Evolutionary conservation across 1,140 invertebrate genomes (phyloP).

Genomic region (Lordiphosa collinella): DNA sequence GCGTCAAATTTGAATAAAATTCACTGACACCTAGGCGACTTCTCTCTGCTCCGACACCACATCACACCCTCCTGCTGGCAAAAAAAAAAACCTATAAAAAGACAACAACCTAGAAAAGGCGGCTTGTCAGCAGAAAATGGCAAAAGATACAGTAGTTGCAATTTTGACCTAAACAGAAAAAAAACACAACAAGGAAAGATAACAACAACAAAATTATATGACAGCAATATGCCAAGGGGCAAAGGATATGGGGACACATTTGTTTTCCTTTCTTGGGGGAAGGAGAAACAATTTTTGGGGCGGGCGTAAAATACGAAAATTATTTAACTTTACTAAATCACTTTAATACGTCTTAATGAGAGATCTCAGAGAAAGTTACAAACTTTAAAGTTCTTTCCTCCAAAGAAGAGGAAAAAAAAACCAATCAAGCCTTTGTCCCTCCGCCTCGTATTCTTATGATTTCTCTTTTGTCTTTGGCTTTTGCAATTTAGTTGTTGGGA

Average conservation of each 20-base stretch:
- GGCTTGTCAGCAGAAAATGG: constrained; percentile 47
- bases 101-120: constrained; percentile 21
- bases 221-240: constrained; percentile 44
- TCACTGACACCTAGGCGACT: constrained; percentile 57
- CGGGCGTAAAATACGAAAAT: constrained; percentile 18
- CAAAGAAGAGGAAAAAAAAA: constrained; percentile 1
- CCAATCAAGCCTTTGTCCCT: constrained; percentile 59
- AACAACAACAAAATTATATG: constrained; percentile 47
- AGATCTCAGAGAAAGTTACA: too few relatives aligned
- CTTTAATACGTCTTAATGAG: too few relatives aligned
- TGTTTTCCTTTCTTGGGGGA: not conserved
- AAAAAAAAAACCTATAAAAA: constrained; percentile 51
- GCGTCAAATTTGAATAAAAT: constrained; percentile 74
- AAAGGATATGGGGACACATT: constrained; percentile 26
- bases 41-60: not conserved
- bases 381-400: not conserved
- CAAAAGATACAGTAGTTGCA: constrained; percentile 25
- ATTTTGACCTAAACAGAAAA: constrained; percentile 49
- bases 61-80: not conserved
- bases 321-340: constrained; percentile 1
- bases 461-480: constrained; percentile 43
- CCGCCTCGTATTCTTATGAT: constrained; percentile 10
- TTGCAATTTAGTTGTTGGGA: constrained; percentile 73
- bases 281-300: constrained; percentile 18
- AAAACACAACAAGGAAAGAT: constrained; percentile 16